phyloP scores from a whole-genome alignment of 2,888 invertebrate species.

The Dyspetes luteomarginatus region DNA sequence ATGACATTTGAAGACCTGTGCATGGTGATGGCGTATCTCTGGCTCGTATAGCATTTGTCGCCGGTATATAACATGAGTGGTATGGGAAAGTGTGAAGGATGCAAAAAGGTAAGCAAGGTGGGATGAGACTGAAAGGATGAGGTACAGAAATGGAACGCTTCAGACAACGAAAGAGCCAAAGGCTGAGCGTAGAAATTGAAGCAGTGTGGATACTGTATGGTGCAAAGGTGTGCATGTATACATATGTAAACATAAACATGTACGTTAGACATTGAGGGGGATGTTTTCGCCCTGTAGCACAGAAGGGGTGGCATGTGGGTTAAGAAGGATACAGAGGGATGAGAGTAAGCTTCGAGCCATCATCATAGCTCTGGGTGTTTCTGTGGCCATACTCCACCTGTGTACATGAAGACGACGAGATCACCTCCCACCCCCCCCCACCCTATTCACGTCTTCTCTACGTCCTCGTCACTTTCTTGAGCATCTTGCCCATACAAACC shows the following conservation, averaged over 20 bases:
- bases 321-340: not conserved
- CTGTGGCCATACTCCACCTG: not conserved
- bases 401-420: constrained; percentile 24
- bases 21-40: constrained; percentile 15
- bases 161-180: constrained; percentile 19
- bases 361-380: constrained; percentile 1
- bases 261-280: not conserved
- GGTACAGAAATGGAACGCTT: constrained; percentile 28
- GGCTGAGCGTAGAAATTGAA: constrained; percentile 6
- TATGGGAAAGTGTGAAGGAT: constrained; percentile 16
- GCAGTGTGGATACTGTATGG: not conserved
- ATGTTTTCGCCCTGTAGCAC: not conserved
- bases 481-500: constrained; percentile 69
- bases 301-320: not conserved
- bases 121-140: constrained; percentile 50
- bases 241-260: not conserved
- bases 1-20: constrained; percentile 65
- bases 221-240: not conserved
- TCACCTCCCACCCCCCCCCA: constrained; percentile 6
- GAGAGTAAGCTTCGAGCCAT: constrained; percentile 14
- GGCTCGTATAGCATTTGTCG: constrained; percentile 24
- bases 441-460: constrained; percentile 16
- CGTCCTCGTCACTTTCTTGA: constrained; percentile 34
- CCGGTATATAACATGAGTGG: not conserved
- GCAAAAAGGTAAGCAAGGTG: constrained; percentile 58